Evolutionary conservation across 2,113 vertebrate genomes (phyloP).

Genomic region (Labeo catla): DNA sequence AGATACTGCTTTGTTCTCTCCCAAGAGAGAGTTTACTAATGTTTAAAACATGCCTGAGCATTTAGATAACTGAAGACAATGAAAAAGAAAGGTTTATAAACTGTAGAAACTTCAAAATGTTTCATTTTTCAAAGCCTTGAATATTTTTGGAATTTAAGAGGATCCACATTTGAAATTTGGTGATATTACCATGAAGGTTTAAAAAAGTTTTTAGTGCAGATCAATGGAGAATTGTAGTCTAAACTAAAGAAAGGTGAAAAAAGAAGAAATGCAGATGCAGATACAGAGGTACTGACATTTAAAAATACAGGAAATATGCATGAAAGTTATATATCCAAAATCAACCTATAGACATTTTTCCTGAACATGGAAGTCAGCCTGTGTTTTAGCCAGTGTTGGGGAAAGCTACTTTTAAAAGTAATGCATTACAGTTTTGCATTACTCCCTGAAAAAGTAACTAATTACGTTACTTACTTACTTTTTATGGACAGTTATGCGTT

Average conservation of each 20-base stretch:
- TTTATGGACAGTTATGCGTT: too few relatives aligned
- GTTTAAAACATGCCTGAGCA: not conserved
- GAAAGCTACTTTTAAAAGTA: too few relatives aligned
- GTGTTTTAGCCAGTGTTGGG: too few relatives aligned
- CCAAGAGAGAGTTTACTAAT: not conserved
- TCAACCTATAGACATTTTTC: too few relatives aligned
- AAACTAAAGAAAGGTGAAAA: not conserved
- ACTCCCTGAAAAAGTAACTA: too few relatives aligned
- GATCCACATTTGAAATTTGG: not conserved
- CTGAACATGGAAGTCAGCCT: too few relatives aligned
- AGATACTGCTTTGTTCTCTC: not conserved
- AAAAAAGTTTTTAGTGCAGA: not conserved
- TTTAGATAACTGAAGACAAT: not conserved
- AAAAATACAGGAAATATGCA: too few relatives aligned
- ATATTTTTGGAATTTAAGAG: not conserved
- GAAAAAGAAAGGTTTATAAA: not conserved
- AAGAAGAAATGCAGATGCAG: not conserved
- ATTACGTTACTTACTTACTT: too few relatives aligned
- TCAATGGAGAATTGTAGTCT: not conserved
- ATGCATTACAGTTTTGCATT: too few relatives aligned
- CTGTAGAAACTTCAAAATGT: not conserved
- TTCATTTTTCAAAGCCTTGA: not conserved
- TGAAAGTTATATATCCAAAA: too few relatives aligned
- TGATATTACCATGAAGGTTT: not conserved
- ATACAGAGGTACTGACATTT: not conserved